A percentile compares a stretch with the other conserved stretches of the same genome.
phyloP scores from a whole-genome alignment of 37 sponge, comb jelly and placozoan species.

The Oscarella lobularis region DNA sequence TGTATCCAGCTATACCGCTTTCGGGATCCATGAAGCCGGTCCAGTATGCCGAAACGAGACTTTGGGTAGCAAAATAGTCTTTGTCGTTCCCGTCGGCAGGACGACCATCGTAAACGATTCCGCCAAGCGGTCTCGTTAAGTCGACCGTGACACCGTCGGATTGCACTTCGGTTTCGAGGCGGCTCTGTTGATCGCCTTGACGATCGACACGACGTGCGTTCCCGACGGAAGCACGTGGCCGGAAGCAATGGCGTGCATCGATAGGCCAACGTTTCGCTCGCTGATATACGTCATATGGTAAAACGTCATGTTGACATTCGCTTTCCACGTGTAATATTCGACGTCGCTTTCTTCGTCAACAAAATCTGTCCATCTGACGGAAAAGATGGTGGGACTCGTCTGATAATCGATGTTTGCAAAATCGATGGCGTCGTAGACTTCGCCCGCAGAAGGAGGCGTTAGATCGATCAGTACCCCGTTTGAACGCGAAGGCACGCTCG shows the following conservation, averaged over 20 bases:
- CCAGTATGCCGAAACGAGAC: not conserved
- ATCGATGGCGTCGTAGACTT: not conserved
- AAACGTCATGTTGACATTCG: not conserved
- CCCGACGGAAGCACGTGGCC: not conserved
- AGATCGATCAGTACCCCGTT: conserved; percentile 2
- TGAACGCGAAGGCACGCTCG: not conserved
- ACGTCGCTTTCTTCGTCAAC: not conserved
- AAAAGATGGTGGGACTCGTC: not conserved
- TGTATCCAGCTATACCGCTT: not conserved
- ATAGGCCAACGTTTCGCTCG: not conserved
- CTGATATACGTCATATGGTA: not conserved
- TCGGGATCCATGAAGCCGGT: not conserved
- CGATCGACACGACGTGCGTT: not conserved
- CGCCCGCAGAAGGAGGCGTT: not conserved
- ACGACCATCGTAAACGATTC: not conserved
- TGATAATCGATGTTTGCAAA: conserved; percentile 5
- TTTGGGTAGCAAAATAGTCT: not conserved
- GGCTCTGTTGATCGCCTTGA: not conserved
- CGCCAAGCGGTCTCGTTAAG: not conserved
- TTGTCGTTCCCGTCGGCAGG: not conserved
- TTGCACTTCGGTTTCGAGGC: not conserved
- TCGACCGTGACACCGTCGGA: not conserved
- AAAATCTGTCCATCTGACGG: not conserved
- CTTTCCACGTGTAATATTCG: not conserved
- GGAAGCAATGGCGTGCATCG: not conserved